Percentiles rank a stretch among this genome's conserved stretches.
phyloP scores from a whole-genome alignment of 2,113 vertebrate genomes.

The Andinoacara biseriatus region DNA sequence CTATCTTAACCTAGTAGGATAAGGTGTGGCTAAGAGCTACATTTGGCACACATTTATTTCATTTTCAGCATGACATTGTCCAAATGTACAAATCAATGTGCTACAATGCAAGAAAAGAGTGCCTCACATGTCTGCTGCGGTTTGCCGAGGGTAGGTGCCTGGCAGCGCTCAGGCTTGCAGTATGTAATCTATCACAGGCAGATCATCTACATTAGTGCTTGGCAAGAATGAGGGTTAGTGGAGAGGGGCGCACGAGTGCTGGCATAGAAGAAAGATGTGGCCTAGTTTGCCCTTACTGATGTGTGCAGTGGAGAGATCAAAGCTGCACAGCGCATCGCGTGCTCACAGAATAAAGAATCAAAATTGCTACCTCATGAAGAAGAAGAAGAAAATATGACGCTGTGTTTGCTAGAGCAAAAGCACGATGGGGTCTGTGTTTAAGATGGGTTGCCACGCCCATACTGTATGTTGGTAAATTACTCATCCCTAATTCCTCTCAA shows the following conservation, averaged over 20 bases:
- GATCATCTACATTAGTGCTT: constrained; percentile 53
- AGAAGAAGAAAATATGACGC: background rate
- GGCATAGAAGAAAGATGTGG: constrained; percentile 25
- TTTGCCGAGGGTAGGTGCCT: constrained; percentile 21
- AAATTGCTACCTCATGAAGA: constrained; percentile 26
- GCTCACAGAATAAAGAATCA: constrained; percentile 27
- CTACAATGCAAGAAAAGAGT: constrained; percentile 2
- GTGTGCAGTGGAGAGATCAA: constrained; percentile 22
- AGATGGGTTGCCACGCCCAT: constrained; percentile 25
- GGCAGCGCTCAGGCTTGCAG: constrained; percentile 51
- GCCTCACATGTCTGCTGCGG: constrained; percentile 6
- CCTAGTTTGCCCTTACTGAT: constrained; percentile 27
- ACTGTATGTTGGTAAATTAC: constrained; percentile 56
- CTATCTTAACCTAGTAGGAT: constrained; percentile 36
- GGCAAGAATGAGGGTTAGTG: constrained; percentile 25
- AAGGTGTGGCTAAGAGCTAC: constrained; percentile 22
- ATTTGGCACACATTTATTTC: constrained; percentile 1
- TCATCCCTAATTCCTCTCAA: constrained; percentile 58
- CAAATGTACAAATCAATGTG: constrained; percentile 7
- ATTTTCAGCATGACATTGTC: background rate
- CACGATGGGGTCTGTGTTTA: constrained; percentile 27
- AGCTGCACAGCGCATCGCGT: background rate
- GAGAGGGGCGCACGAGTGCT: constrained; percentile 5
- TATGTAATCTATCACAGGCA: constrained; percentile 56
- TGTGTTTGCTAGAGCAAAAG: background rate